phyloP scores from a whole-genome alignment of 1,140 invertebrate genomes.

The Zaprionus tsacasi region DNA sequence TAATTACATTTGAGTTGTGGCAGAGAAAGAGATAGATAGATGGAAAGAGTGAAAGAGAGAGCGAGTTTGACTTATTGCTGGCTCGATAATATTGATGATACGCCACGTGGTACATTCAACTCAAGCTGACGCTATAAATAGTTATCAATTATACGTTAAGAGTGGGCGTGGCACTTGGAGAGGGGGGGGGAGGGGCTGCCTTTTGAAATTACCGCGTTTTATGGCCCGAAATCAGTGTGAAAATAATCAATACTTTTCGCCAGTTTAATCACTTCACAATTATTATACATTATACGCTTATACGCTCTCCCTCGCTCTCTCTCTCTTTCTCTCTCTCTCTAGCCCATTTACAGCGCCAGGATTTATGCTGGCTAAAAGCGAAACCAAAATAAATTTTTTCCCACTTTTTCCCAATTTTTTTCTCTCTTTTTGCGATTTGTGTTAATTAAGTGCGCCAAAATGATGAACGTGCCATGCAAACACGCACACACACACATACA shows the following conservation, averaged over 20 bases:
- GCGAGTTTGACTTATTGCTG: slow-evolving; percentile 37
- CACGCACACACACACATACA: slow-evolving; percentile 6
- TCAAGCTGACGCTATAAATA: background rate
- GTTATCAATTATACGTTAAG: background rate
- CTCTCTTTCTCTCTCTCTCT: background rate
- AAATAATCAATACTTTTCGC: background rate
- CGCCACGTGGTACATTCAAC: background rate
- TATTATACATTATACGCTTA: background rate
- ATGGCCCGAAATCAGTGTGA: background rate
- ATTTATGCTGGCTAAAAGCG: background rate
- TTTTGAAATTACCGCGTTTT: background rate
- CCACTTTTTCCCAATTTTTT: too few relatives aligned
- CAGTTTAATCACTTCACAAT: background rate
- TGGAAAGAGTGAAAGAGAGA: background rate
- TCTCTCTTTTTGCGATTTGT: slow-evolving; percentile 40
- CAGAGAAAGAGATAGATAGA: background rate
- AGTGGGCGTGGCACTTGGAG: background rate
- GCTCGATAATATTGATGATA: slow-evolving; percentile 24
- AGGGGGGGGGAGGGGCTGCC: background rate
- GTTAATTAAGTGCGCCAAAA: slow-evolving; percentile 60
- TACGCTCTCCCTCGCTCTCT: background rate
- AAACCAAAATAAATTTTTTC: slow-evolving; percentile 4
- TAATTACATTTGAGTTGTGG: slow-evolving; percentile 30
- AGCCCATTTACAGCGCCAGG: background rate
- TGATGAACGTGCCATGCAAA: slow-evolving; percentile 8